Conservation (phyloP, 2,113 vertebrate genomes). For the Danionella cerebrum region DNA sequence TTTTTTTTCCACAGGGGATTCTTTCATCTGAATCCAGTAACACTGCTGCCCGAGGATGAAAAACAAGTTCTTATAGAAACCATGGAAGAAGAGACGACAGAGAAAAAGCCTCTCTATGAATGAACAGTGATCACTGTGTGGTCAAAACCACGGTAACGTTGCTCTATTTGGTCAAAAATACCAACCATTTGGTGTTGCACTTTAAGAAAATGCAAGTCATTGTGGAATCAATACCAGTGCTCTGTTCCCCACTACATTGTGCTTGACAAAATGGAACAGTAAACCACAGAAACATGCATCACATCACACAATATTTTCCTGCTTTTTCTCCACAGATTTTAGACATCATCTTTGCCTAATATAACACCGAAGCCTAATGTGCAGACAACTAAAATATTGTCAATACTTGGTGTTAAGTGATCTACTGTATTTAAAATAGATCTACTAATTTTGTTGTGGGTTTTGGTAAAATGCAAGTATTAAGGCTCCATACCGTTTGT, state of each 20-base stretch:
- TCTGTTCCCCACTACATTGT: not conserved
- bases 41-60: slow-evolving; percentile 59
- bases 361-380: no score
- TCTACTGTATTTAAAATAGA: no score
- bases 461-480: no score
- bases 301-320: not conserved
- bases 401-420: no score
- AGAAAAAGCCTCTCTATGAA: slow-evolving; percentile 43
- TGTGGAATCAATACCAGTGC: not conserved
- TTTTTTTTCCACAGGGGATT: slow-evolving; percentile 47
- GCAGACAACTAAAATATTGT: no score
- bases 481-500: no score
- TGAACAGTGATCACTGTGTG: not conserved
- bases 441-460: no score
- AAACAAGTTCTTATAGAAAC: slow-evolving; percentile 61
- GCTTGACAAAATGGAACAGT: not conserved
- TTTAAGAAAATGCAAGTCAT: not conserved
- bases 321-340: not conserved
- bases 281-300: not conserved
- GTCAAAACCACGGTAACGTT: not conserved
- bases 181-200: slow-evolving; percentile 30
- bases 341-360: not conserved
- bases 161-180: slow-evolving; percentile 2
- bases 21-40: slow-evolving; percentile 53
- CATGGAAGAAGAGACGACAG: slow-evolving; percentile 47